phyloP scores from a whole-genome alignment of 2,888 invertebrate genomes.

The Syrphus vitripennis region DNA sequence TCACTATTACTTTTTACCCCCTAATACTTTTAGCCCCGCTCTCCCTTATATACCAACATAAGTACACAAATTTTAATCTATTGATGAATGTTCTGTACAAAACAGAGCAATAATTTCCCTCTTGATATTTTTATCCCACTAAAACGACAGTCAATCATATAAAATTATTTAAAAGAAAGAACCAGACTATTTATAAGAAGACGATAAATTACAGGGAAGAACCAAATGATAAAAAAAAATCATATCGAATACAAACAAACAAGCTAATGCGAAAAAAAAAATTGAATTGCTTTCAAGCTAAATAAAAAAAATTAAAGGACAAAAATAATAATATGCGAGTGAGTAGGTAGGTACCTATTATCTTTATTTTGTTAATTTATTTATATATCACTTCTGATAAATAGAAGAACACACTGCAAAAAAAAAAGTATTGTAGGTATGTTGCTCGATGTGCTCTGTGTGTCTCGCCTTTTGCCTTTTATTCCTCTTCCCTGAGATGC shows the following conservation, averaged over 20 bases:
- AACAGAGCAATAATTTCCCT: too few relatives aligned
- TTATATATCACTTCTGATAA: conserved; percentile 62
- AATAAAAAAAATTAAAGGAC: not conserved
- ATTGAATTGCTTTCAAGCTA: conserved; percentile 3
- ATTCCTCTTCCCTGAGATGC: conserved; percentile 37
- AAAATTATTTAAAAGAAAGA: conserved; percentile 6
- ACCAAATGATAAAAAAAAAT: conserved; percentile 10
- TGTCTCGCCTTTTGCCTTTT: conserved; percentile 51
- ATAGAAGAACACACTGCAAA: conserved; percentile 22
- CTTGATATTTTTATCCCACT: too few relatives aligned
- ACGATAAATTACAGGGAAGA: conserved; percentile 16
- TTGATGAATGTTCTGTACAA: too few relatives aligned
- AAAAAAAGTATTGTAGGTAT: not conserved
- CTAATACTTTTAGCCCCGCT: too few relatives aligned
- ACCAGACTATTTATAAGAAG: not conserved
- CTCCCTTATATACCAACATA: too few relatives aligned
- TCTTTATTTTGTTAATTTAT: conserved; percentile 65
- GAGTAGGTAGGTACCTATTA: too few relatives aligned
- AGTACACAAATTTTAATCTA: too few relatives aligned
- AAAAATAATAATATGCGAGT: conserved; percentile 56
- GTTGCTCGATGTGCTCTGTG: conserved; percentile 13
- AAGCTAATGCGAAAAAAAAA: conserved; percentile 22
- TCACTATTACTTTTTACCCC: too few relatives aligned
- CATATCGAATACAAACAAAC: not conserved
- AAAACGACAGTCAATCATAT: not conserved